A percentile compares a stretch with the other conserved stretches of the same genome.
Conservation (phyloP, 2,888 invertebrate species). For the Pseudoips prasinana region DNA sequence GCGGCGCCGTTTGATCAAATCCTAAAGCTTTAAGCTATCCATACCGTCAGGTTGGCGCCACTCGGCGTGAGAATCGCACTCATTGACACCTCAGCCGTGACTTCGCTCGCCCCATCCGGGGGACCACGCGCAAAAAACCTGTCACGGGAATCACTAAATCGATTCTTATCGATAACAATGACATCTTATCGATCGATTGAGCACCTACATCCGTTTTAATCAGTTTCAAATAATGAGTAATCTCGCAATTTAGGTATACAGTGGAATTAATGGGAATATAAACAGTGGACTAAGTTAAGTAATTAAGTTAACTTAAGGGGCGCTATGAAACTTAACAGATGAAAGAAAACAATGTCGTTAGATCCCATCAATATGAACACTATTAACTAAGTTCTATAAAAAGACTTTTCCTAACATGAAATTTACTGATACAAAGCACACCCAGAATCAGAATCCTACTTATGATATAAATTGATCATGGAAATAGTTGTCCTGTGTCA, state of each 20-base stretch:
- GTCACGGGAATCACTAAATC: constrained; percentile 67
- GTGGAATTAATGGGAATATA: constrained; percentile 19
- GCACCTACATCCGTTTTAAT: constrained; percentile 19
- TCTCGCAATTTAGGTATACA: constrained; percentile 18
- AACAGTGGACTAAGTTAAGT: no score
- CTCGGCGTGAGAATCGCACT: constrained; percentile 51
- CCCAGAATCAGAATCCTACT: no score
- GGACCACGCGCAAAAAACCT: constrained; percentile 55
- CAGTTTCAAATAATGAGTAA: constrained; percentile 11
- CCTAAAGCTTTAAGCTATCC: constrained; percentile 14
- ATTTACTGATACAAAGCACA: no score
- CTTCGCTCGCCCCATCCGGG: constrained; percentile 34
- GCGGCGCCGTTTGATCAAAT: constrained; percentile 13
- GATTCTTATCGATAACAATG: constrained; percentile 58
- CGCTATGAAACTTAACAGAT: no score
- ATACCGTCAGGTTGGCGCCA: constrained; percentile 44
- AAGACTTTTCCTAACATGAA: no score
- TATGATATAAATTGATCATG: no score
- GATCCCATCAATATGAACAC: no score
- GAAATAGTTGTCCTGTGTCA: no score
- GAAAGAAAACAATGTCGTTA: no score
- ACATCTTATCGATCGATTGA: constrained; percentile 35
- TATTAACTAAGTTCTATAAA: no score
- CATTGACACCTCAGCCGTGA: constrained; percentile 58
- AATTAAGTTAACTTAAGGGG: no score